phyloP scores from a whole-genome alignment of 2,797 vertebrate species.

The Platyrinchus mystaceus region DNA sequence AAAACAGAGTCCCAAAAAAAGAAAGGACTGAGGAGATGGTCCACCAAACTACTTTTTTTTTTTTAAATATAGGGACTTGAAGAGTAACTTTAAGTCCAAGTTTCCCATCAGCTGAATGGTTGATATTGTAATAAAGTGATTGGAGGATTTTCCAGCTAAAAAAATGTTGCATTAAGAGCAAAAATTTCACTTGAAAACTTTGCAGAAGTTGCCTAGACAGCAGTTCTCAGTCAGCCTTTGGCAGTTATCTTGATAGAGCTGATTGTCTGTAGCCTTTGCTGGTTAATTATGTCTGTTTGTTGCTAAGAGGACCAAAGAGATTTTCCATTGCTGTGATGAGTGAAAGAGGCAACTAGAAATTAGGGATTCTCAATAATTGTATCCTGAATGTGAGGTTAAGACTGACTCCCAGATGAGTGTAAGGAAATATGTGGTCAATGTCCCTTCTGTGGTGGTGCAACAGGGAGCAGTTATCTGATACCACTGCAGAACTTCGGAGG shows the following conservation, averaged over 20 bases:
- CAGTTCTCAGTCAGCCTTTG: neutral
- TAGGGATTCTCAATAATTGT: neutral
- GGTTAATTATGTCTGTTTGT: neutral
- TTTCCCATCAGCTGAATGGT: neutral
- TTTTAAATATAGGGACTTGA: neutral
- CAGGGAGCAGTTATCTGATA: neutral
- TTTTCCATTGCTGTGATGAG: neutral
- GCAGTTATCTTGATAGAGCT: neutral
- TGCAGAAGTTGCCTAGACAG: neutral
- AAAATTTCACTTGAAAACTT: neutral
- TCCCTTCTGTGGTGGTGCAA: neutral
- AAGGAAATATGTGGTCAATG: rapidly evolving
- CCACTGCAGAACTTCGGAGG: neutral
- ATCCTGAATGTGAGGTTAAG: neutral
- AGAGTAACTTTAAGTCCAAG: neutral
- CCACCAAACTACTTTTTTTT: neutral
- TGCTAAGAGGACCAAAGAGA: neutral
- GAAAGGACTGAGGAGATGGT: neutral
- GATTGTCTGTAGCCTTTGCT: neutral
- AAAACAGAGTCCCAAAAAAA: neutral
- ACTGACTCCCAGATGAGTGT: neutral
- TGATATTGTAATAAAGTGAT: neutral
- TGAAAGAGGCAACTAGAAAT: neutral
- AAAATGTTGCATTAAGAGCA: neutral
- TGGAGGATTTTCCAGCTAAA: neutral